A percentile compares a stretch with the other conserved stretches of the same genome.
phyloP scores from a whole-genome alignment of 2,113 vertebrate genomes.

The Thryonomys swinderianus region DNA sequence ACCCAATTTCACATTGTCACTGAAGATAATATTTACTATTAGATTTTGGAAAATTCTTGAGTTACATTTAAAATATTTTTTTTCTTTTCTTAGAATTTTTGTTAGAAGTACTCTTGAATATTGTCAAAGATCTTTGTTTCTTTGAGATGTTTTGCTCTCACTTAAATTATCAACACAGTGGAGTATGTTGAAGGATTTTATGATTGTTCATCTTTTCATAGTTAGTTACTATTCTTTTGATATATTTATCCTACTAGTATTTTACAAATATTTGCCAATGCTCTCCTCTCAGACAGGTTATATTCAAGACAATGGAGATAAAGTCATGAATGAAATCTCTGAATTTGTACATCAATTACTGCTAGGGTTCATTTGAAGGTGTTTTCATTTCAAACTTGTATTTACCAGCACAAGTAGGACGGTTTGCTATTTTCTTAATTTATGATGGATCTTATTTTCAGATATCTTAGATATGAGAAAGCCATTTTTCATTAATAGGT shows the following conservation, averaged over 20 bases:
- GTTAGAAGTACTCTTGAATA: not conserved
- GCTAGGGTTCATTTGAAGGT: not conserved
- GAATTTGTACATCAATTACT: not conserved
- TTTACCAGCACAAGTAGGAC: not conserved
- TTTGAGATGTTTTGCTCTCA: not conserved
- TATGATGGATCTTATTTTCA: not conserved
- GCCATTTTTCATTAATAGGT: slow-evolving; percentile 32
- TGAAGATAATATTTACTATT: not conserved
- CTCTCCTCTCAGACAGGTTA: not conserved
- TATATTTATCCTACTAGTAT: not conserved
- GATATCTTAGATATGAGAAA: not conserved
- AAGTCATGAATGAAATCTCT: not conserved
- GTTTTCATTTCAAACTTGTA: not conserved
- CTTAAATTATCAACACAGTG: not conserved
- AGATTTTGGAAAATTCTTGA: not conserved
- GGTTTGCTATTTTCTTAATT: not conserved
- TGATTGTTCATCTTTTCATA: not conserved
- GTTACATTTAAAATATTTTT: not conserved
- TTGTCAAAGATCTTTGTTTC: not conserved
- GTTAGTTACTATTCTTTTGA: not conserved
- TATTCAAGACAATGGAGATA: not conserved
- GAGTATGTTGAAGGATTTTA: not conserved
- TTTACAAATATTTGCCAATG: not conserved
- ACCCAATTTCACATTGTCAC: not conserved
- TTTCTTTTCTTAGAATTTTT: not conserved